These are phyloP conservation scores for Psittacula derbiana DNA, from an alignment of 2,797 vertebrate genomes.

Conservation along the genomic window DNA sequence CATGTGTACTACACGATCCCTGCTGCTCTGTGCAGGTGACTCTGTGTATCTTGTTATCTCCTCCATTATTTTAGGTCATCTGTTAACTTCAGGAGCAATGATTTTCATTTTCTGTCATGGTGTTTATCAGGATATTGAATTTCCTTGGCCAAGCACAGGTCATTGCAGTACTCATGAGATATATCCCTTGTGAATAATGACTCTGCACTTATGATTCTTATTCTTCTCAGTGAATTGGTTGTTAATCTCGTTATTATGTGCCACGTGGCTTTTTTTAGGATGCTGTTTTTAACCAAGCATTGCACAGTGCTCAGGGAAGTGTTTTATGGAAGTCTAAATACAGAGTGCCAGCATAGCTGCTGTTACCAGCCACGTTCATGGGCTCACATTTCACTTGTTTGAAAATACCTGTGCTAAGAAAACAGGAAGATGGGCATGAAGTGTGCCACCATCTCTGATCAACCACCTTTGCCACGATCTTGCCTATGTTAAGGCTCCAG, in stretches of 20 bases:
- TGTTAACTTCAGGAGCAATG: background rate
- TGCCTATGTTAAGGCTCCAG: background rate
- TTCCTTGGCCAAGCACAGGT: background rate
- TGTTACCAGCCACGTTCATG: background rate
- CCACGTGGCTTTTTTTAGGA: background rate
- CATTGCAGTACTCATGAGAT: background rate
- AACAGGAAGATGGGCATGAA: background rate
- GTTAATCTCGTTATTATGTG: conserved; percentile 14
- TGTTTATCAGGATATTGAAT: background rate
- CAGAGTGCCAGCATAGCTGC: background rate
- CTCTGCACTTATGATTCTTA: background rate
- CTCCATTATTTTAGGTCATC: background rate
- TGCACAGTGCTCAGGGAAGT: background rate
- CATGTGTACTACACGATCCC: rapidly evolving
- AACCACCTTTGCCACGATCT: background rate
- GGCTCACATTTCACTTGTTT: background rate
- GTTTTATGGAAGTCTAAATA: background rate
- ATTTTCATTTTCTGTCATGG: background rate
- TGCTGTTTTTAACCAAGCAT: background rate
- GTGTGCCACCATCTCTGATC: background rate
- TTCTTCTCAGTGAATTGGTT: conserved; percentile 6
- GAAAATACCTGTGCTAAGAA: background rate
- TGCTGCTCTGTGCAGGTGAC: background rate
- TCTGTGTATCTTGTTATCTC: background rate
- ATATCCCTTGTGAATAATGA: background rate